Conservation (phyloP, 2,797 vertebrate species). For the Vireo griseus region DNA sequence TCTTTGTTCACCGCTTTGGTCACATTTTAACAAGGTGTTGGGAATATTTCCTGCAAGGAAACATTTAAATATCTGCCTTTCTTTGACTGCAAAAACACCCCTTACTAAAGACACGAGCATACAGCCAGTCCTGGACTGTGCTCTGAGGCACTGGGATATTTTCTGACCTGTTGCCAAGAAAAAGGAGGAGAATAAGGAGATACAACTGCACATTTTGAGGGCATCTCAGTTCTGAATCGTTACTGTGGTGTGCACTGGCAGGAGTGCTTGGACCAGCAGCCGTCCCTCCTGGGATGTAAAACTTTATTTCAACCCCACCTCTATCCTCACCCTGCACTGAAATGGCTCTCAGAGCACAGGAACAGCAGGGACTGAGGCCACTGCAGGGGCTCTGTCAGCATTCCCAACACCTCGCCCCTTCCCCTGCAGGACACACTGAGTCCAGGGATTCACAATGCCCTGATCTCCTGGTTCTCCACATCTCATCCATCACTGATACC, state of each 20-base stretch:
- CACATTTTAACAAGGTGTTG: background rate
- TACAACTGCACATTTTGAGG: rapidly evolving
- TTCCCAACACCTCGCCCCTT: background rate
- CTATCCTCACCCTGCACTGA: background rate
- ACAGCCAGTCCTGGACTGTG: background rate
- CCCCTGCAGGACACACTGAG: background rate
- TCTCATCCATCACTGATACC: background rate
- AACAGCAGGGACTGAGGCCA: background rate
- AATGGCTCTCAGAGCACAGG: background rate
- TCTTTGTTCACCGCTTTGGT: background rate
- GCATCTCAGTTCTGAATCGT: background rate
- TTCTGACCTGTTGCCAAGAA: background rate
- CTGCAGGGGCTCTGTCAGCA: background rate
- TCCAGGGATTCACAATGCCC: background rate
- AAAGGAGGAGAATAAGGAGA: background rate
- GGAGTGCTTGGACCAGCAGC: background rate
- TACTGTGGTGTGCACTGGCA: background rate
- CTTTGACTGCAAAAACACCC: background rate
- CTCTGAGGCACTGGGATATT: background rate
- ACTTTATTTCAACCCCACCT: background rate
- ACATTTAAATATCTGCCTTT: background rate
- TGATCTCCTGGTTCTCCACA: background rate
- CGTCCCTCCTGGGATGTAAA: background rate
- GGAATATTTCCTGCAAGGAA: background rate
- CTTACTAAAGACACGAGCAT: background rate